phyloP scores from a whole-genome alignment of 2,888 invertebrate species.

The Acrobasis consociella region DNA sequence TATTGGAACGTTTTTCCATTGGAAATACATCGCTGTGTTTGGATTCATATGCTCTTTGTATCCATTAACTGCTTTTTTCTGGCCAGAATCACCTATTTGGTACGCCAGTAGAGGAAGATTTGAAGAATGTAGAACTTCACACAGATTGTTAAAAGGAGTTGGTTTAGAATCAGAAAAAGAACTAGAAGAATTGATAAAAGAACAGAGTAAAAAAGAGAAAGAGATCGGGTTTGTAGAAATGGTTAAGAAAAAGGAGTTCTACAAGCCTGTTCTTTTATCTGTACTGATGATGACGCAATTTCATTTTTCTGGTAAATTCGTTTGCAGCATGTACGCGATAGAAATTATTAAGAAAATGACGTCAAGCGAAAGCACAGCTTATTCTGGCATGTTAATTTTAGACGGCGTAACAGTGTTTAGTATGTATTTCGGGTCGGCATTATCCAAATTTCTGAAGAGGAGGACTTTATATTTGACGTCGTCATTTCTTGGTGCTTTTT shows the following conservation, averaged over 20 bases:
- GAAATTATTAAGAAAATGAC: constrained; percentile 47
- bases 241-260: constrained; percentile 35
- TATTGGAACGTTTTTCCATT: constrained; percentile 43
- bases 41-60: constrained; percentile 27
- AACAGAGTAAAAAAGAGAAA: constrained; percentile 26
- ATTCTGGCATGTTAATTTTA: constrained; percentile 41
- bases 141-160: constrained; percentile 40
- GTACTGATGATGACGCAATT: constrained; percentile 38
- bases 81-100: constrained; percentile 47
- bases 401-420: constrained; percentile 38
- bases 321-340: constrained; percentile 41
- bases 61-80: constrained; percentile 28
- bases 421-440: constrained; percentile 34
- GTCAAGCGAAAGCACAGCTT: constrained; percentile 39
- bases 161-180: constrained; percentile 36
- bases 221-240: background rate
- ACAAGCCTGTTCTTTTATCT: constrained; percentile 40
- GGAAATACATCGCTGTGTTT: constrained; percentile 41
- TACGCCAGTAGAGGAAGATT: constrained; percentile 39
- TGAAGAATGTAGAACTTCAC: constrained; percentile 36
- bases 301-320: constrained; percentile 44
- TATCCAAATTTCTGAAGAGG: constrained; percentile 31
- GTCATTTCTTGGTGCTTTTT: background rate
- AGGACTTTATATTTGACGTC: constrained; percentile 21
- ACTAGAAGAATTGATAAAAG: constrained; percentile 36